A percentile compares a stretch with the other conserved stretches of the same genome.
Conservation (phyloP, 1,140 invertebrate genomes). For the Pachyrhynchus sulphureomaculatus region DNA sequence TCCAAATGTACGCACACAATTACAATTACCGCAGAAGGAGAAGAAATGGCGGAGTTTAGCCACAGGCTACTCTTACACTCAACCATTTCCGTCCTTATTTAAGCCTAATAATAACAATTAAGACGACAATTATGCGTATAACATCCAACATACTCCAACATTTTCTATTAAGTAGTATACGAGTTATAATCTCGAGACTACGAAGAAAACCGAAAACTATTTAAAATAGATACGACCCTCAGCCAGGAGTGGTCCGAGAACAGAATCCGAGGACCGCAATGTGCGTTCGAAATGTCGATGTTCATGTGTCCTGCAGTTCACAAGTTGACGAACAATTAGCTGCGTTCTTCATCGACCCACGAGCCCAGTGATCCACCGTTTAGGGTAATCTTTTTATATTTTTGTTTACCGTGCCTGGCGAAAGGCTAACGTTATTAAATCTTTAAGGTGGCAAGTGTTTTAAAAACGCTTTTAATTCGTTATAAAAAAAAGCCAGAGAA, state of each 20-base stretch:
- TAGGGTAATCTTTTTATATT: slow-evolving; percentile 52
- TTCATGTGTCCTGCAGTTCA: slow-evolving; percentile 81
- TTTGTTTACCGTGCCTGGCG: not conserved
- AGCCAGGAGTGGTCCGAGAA: slow-evolving; percentile 34
- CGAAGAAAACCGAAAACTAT: not conserved
- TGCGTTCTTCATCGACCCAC: slow-evolving; percentile 81
- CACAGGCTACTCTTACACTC: no score
- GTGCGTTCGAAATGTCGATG: slow-evolving; percentile 80
- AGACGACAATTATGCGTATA: slow-evolving; percentile 41
- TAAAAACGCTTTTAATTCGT: no score
- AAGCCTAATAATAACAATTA: no score
- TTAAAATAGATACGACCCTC: slow-evolving; percentile 22
- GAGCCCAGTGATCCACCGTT: slow-evolving; percentile 73
- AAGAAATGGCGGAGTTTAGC: no score
- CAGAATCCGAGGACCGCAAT: slow-evolving; percentile 58
- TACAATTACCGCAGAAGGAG: no score
- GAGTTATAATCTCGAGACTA: not conserved
- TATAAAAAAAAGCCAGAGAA: no score
- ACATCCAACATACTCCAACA: slow-evolving; percentile 7
- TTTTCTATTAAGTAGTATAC: no score
- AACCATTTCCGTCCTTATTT: no score
- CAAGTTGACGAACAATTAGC: slow-evolving; percentile 75
- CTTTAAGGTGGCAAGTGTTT: no score
- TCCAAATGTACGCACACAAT: no score
- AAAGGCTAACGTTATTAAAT: slow-evolving; percentile 1